Percentiles rank a stretch among this genome's conserved stretches.
Conservation (phyloP, 2,113 vertebrate genomes). For the Rhegmatorhina hoffmannsi region DNA sequence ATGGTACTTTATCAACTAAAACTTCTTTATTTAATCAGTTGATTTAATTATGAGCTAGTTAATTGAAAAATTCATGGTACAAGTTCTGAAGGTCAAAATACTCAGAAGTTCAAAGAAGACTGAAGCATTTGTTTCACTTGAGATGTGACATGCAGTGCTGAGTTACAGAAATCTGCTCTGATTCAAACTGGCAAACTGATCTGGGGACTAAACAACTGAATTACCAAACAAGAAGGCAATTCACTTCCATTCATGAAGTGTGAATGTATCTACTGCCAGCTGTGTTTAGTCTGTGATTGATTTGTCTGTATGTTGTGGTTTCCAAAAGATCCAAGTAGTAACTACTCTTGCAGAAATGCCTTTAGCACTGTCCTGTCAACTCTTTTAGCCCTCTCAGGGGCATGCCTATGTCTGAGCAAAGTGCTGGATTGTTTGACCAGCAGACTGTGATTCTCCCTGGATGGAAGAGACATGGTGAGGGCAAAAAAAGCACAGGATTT, state of each 20-base stretch:
- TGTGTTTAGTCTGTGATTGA: constrained; percentile 23
- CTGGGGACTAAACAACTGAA: constrained; percentile 35
- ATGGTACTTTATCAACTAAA: constrained; percentile 69
- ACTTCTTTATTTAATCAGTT: constrained; percentile 72
- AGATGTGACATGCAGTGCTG: not conserved
- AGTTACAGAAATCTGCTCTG: constrained; percentile 23
- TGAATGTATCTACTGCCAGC: not conserved
- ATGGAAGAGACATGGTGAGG: not conserved
- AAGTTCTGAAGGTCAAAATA: constrained; percentile 72
- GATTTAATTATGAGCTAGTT: constrained; percentile 74
- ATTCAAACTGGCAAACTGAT: constrained; percentile 57
- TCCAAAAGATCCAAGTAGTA: constrained; percentile 32
- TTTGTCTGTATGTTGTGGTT: not conserved
- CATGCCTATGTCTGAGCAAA: rapidly evolving
- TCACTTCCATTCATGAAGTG: constrained; percentile 29
- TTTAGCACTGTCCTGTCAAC: not conserved
- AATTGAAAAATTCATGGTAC: constrained; percentile 72
- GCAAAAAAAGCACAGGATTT: not conserved
- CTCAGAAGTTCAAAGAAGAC: constrained; percentile 53
- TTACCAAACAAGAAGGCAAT: constrained; percentile 49
- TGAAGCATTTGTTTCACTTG: not conserved
- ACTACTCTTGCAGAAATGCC: constrained; percentile 26
- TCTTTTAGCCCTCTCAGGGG: not conserved
- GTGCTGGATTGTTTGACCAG: not conserved
- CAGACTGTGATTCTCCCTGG: not conserved